Conservation (phyloP, 1,140 invertebrate species). For the Pemphigus obesinymphae region DNA sequence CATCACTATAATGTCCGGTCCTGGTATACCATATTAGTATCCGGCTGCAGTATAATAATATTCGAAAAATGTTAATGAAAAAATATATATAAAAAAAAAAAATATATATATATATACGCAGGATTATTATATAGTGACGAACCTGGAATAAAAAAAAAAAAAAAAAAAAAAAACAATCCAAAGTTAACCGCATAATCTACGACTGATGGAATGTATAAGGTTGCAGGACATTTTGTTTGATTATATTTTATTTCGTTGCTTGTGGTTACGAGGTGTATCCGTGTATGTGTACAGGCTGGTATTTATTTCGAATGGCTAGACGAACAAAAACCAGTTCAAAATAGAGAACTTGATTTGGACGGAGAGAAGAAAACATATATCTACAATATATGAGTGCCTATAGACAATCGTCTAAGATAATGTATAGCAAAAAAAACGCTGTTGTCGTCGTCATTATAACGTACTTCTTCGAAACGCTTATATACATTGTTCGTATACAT, state of each 20-base stretch:
- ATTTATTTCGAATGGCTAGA: constrained; percentile 20
- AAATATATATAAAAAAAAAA: not conserved
- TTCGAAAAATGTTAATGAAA: constrained; percentile 14
- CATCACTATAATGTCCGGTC: not conserved
- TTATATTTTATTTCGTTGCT: constrained; percentile 29
- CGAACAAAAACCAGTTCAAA: constrained; percentile 20
- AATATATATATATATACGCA: not conserved
- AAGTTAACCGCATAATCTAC: constrained; percentile 17
- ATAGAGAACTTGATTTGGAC: constrained; percentile 10
- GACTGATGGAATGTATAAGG: constrained; percentile 7
- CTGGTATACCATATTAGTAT: not conserved
- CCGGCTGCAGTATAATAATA: not conserved
- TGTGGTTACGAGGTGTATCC: constrained; percentile 5
- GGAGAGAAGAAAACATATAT: not conserved
- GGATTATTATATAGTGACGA: not conserved
- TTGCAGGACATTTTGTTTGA: constrained; percentile 16
- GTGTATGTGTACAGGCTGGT: not conserved
- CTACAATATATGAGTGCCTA: not conserved
- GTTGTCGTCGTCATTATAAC: not conserved
- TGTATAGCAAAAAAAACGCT: not conserved
- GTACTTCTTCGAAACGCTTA: not conserved
- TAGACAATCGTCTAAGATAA: too few species aligned
- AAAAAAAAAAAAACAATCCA: not conserved
- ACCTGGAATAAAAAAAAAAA: not conserved
- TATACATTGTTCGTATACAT: not conserved